These are phyloP conservation scores for Pedicia rivosa DNA, from an alignment of 2,888 invertebrate genomes.

Conservation along the genomic window DNA sequence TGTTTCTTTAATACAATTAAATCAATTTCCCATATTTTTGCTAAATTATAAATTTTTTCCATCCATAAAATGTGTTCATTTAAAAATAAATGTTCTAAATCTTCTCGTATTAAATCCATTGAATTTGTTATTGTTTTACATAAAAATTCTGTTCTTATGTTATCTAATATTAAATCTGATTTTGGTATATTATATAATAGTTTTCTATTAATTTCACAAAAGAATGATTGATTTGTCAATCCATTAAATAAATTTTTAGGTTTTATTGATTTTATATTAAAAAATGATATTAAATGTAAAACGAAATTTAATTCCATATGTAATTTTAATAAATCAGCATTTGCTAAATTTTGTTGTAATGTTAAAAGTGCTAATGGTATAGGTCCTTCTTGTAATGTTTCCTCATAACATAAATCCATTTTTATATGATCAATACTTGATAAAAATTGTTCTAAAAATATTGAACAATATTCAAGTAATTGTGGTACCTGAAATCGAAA, in stretches of 20 bases:
- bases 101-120: conserved; percentile 52
- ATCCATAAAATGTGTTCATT: conserved; percentile 49
- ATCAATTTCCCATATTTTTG: conserved; percentile 62
- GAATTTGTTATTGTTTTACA: conserved; percentile 56
- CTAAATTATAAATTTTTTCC: conserved; percentile 49
- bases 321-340: conserved; percentile 58
- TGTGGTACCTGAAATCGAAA: conserved; percentile 16
- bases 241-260: conserved; percentile 65
- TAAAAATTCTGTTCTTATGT: conserved; percentile 53
- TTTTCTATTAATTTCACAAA: conserved; percentile 29
- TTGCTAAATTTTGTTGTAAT: conserved; percentile 55
- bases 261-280: conserved; percentile 56
- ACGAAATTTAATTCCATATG: conserved; percentile 66
- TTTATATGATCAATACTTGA: conserved; percentile 22
- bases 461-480: conserved; percentile 42
- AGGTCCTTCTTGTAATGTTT: conserved; percentile 24
- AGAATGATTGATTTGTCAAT: conserved; percentile 39
- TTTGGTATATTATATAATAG: conserved; percentile 42
- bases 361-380: conserved; percentile 54
- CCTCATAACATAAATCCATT: conserved; percentile 25
- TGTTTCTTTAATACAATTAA: conserved; percentile 56
- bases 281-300: conserved; percentile 62
- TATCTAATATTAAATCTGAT: conserved; percentile 50
- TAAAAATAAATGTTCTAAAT: conserved; percentile 35
- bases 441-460: conserved; percentile 23